Base-by-base conservation (phyloP, 2,888 invertebrate genomes). In the Scotopteryx bipunctaria region DNA sequence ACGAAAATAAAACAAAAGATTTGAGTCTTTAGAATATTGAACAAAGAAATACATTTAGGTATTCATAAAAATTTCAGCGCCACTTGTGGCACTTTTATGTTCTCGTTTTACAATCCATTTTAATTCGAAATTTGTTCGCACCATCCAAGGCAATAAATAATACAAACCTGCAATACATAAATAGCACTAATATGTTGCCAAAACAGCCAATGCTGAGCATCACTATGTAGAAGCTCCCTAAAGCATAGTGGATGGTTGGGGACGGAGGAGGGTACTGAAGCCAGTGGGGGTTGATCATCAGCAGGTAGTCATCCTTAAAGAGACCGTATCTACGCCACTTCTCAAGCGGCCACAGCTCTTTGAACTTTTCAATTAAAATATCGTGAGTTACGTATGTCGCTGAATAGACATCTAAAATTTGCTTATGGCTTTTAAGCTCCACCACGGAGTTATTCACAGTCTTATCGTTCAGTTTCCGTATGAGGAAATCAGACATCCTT, bases 131-230 rank as follows among this genome's bases (percentile, higher is more conserved):
- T 25, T 21, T 23, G n/a, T n/a, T n/a, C n/a, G n/a, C n/a, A n/a
- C n/a, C n/a, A n/a, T n/a, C n/a, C n/a, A n/a, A n/a, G n/a, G n/a
- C n/a, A n/a, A n/a, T n/a, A n/a, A n/a, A n/a, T n/a, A n/a, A 23
- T 36, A 53, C 60, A 11, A 42, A 95, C 95, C 93, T 93, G 63
- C 91, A 76, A 73, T 94, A 95, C 92, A 95, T 93, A 59, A 92
- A 91, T 54, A 95, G 92, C 36, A 95, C 95, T 25, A 94, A 84
- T 4, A 91, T 86, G 73, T 96, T 96, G 44, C 95, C 95, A 29
- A 91, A 83, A 47, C 92, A 86, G 5, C 95, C 95, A 21, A 93
- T 75, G 1, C 91, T 69, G 77, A 93, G 92, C 69, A 95, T 89
- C 21, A 93, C 65, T 15, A 92, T 71, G 73, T 95, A 95, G 17